phyloP scores from a whole-genome alignment of 2,113 vertebrate genomes.

The Benthochromis sp. region DNA sequence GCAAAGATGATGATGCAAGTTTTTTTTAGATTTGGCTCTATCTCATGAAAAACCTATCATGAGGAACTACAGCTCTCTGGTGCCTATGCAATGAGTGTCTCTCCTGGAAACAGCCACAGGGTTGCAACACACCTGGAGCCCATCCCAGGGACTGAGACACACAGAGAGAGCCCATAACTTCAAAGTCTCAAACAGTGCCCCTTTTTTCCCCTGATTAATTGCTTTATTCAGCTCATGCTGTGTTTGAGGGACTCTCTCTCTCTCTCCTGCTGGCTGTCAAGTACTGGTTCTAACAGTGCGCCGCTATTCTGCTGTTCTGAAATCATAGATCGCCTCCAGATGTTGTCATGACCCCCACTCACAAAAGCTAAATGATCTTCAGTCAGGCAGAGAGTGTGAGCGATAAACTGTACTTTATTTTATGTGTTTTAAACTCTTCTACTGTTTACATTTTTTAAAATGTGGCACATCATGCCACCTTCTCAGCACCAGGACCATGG shows the following conservation, averaged over 20 bases:
- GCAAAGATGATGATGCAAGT: not conserved
- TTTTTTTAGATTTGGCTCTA: not conserved
- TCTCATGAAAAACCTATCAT: not conserved
- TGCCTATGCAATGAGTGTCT: not conserved
- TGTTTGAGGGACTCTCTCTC: constrained; percentile 1
- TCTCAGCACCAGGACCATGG: not conserved
- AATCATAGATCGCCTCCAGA: constrained; percentile 59
- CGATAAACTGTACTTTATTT: not conserved
- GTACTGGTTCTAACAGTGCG: constrained; percentile 25
- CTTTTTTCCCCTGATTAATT: not conserved
- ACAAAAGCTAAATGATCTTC: constrained; percentile 14
- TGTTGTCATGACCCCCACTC: constrained; percentile 40
- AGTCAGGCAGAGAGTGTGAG: not conserved
- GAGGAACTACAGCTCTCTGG: constrained; percentile 2
- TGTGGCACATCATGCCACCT: not conserved
- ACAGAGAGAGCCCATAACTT: constrained; percentile 2
- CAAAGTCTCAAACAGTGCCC: constrained; percentile 16
- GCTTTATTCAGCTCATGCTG: not conserved
- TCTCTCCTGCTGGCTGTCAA: constrained; percentile 26
- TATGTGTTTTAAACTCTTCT: not conserved
- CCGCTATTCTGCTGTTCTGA: constrained; percentile 8
- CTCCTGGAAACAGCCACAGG: constrained; percentile 26
- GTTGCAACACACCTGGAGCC: constrained; percentile 55
- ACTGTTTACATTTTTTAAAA: not conserved
- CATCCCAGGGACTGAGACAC: not conserved